Evolutionary conservation across 2,797 vertebrate species (phyloP).

Genomic region (Manis pentadactyla): DNA sequence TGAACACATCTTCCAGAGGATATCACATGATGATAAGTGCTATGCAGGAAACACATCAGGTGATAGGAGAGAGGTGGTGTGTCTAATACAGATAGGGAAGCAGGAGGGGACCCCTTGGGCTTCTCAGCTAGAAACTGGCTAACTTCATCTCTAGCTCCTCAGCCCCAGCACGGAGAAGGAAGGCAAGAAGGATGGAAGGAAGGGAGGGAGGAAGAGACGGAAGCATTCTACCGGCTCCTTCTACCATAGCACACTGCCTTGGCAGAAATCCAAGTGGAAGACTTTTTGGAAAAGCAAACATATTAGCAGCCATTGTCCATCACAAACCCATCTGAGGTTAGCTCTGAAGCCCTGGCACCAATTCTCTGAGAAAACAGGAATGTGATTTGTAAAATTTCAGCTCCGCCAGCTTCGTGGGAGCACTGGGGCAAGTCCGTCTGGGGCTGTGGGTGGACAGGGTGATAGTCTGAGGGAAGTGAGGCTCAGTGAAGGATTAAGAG

Average conservation of each 20-base stretch:
- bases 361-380: not conserved
- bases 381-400: not conserved
- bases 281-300: slow-evolving; percentile 26
- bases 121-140: not conserved
- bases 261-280: slow-evolving; percentile 41
- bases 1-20: not conserved
- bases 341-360: not conserved
- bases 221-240: not conserved
- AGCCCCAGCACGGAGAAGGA: not conserved
- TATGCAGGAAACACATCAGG: not conserved
- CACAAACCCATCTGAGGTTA: not conserved
- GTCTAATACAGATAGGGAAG: not conserved
- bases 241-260: not conserved
- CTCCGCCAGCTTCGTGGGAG: not conserved
- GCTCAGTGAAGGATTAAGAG: not conserved
- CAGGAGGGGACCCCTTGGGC: not conserved
- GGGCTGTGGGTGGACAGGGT: too few species aligned
- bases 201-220: not conserved
- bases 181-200: too few species aligned
- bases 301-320: slow-evolving; percentile 48
- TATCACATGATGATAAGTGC: not conserved
- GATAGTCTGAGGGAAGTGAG: too few species aligned
- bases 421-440: not conserved
- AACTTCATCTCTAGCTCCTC: not conserved
- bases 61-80: not conserved